Percentiles rank a stretch among this genome's conserved stretches.
Evolutionary conservation across 2,888 invertebrate genomes (phyloP).

Genomic region (Trichopoda pennipes): DNA sequence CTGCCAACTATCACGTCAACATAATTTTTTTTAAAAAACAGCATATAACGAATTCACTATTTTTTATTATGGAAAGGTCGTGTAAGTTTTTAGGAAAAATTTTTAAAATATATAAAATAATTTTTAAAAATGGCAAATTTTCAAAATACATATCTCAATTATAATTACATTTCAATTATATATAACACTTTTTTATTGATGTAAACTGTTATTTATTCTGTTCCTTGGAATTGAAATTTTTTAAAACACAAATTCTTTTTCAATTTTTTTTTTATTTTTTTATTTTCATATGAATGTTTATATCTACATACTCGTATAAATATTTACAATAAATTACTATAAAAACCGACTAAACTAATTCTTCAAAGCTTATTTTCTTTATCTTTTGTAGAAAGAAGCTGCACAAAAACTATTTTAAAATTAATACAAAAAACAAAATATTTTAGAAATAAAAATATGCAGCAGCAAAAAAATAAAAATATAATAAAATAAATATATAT

Average conservation of each 20-base stretch:
- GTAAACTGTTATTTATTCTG: neutral
- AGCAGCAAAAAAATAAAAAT: conserved; percentile 56
- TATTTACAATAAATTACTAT: conserved; percentile 9
- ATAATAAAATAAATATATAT: conserved; percentile 52
- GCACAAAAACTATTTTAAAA: conserved; percentile 68
- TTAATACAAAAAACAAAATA: conserved; percentile 62
- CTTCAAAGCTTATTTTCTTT: conserved; percentile 54
- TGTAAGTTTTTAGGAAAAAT: too few species aligned
- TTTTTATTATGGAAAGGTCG: neutral
- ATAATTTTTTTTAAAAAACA: too few species aligned
- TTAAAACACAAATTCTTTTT: too few species aligned
- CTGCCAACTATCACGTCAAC: too few species aligned
- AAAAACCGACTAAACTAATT: conserved; percentile 47
- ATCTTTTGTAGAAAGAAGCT: conserved; percentile 59
- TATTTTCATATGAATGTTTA: neutral
- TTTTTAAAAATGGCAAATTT: neutral
- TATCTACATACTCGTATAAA: neutral
- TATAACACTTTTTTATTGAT: neutral
- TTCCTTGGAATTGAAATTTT: neutral
- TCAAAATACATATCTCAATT: neutral
- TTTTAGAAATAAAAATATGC: conserved; percentile 59
- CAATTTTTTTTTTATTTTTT: neutral
- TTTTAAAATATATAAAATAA: neutral
- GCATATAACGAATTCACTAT: neutral
- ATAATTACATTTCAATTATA: neutral